These are phyloP conservation scores for Panulirus ornatus DNA, from an alignment of 1,140 invertebrate genomes.

Conservation along the genomic window DNA sequence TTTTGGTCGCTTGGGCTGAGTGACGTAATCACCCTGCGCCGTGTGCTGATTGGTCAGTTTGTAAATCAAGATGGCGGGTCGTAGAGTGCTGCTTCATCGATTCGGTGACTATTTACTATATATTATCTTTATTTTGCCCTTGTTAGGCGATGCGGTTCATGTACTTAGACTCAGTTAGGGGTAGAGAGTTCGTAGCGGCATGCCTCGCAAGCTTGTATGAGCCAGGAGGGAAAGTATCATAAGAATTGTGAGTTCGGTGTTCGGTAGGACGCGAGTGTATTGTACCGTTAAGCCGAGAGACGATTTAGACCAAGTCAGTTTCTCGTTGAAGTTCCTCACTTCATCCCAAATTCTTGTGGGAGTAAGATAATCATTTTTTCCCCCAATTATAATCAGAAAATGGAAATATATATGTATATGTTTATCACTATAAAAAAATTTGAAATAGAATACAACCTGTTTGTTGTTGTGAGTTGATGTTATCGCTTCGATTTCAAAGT, in stretches of 20 bases:
- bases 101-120: constrained; percentile 52
- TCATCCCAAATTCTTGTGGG: neutral
- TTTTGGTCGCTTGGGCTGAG: constrained; percentile 45
- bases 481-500: too few species aligned
- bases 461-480: too few species aligned
- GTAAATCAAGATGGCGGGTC: constrained; percentile 71
- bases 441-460: too few species aligned
- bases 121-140: constrained; percentile 14
- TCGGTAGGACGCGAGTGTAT: neutral
- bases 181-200: neutral
- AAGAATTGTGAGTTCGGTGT: neutral
- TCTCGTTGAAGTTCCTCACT: neutral
- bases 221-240: neutral
- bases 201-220: neutral
- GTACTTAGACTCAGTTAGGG: neutral
- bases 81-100: constrained; percentile 53
- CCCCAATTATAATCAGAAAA: too few species aligned
- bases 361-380: neutral
- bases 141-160: neutral
- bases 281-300: constrained; percentile 46
- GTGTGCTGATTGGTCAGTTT: constrained; percentile 65
- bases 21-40: constrained; percentile 56
- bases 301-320: neutral
- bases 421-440: neutral
- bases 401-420: too few species aligned